Base-by-base conservation (phyloP, 1,140 invertebrate genomes). In the Drosophila tropicalis region DNA sequence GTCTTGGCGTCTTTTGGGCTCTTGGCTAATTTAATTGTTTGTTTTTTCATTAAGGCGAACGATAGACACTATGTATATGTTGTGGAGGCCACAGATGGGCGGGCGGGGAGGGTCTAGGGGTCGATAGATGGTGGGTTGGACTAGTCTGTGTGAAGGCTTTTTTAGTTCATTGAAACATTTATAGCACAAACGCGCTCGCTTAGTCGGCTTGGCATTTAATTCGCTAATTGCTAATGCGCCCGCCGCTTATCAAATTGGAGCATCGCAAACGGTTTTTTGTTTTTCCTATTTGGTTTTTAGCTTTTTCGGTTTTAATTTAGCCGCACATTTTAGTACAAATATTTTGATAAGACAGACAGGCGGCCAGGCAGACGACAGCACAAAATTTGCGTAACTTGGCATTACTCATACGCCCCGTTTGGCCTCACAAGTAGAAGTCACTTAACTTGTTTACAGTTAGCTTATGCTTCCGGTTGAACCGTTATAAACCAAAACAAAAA, bases 11-110 rank as follows among this genome's bases (percentile, higher is more conserved):
- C 44, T 51, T 76, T 72, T 29, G 29, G 81, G 81, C 75, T 76
- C 79, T 86, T 87, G 83, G 83, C 83, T 87, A 87, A 87, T 87
- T 87, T 87, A 87, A 89, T 87, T 87, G 83, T 87, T 87, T 87
- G 83, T 65, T 67, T 87, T 87, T 83, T 82, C 83, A 87, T 82
- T 87, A 87, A 76, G 66, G 58, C 79, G 40, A 47, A 29, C 54
- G 66, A 76, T 70, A 56, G 58, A 80, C 61, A 67, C 15, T 17
- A 47, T 39, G 36, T 39, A 44, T 44, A 17, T 5, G 12, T 51
- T 60, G 63, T 54, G 62, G 62, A 44, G 25, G 54, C 29, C 29
- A 29, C 29, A 62, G 41, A 39, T 55, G 47, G 71, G 2, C 3
- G n/a, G n/a, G n/a, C n/a, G 55, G 25, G n/a, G 51, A 17, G 47